phyloP scores from a whole-genome alignment of 2,888 invertebrate genomes.

The Tachina lurida region DNA sequence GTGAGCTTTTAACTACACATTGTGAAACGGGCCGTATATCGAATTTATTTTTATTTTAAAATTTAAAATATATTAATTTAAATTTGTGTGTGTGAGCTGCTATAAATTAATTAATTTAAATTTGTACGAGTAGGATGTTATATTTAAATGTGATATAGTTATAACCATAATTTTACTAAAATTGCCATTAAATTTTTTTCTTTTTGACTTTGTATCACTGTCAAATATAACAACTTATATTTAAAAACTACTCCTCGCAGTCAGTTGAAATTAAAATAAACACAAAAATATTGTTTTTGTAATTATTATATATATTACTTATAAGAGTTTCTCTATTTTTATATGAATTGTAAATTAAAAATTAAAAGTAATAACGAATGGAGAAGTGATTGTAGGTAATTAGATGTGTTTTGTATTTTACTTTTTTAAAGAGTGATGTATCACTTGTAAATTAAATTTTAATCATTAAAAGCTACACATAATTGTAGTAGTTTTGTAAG shows the following conservation, averaged over 20 bases:
- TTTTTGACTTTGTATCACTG: too few species aligned
- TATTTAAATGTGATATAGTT: too few species aligned
- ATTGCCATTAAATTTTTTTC: too few species aligned
- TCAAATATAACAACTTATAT: not conserved
- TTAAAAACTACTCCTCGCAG: not conserved
- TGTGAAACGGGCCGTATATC: too few species aligned
- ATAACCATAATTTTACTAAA: too few species aligned
- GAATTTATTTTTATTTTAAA: too few species aligned
- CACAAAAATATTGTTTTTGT: slow-evolving; percentile 11
- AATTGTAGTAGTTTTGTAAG: slow-evolving; percentile 15
- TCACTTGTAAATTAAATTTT: slow-evolving; percentile 9
- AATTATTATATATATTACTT: slow-evolving; percentile 18
- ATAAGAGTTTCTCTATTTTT: slow-evolving; percentile 6
- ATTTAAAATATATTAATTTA: too few species aligned
- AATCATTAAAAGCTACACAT: slow-evolving; percentile 18
- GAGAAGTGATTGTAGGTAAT: slow-evolving; percentile 11
- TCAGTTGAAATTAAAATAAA: slow-evolving; percentile 16
- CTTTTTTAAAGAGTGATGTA: not conserved
- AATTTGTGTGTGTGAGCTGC: too few species aligned
- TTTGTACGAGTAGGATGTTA: too few species aligned
- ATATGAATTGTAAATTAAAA: slow-evolving; percentile 10
- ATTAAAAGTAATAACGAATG: slow-evolving; percentile 34
- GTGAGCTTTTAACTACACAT: too few species aligned
- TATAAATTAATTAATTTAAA: too few species aligned
- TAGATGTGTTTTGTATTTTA: not conserved